Conservation (phyloP, 2,797 vertebrate species). For the Tenualosa thibaudeaui region DNA sequence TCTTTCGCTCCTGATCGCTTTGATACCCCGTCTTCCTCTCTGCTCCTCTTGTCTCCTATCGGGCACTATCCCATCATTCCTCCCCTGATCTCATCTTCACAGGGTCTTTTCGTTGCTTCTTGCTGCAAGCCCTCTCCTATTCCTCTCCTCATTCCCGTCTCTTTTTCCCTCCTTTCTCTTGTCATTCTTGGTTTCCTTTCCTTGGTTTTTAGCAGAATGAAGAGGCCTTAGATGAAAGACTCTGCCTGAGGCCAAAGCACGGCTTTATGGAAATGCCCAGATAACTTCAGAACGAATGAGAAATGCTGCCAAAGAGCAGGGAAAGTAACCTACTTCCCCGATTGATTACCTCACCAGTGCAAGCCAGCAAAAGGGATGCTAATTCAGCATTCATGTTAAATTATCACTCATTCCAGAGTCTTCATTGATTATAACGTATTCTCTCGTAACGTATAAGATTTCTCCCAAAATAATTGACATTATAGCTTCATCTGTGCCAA, state of each 20-base stretch:
- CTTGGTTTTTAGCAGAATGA: neutral
- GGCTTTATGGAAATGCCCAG: neutral
- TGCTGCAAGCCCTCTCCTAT: neutral
- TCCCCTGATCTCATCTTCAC: neutral
- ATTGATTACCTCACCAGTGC: constrained; percentile 8
- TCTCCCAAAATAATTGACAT: neutral
- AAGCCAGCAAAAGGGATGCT: neutral
- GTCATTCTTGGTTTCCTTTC: neutral
- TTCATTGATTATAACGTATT: neutral
- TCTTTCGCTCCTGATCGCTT: neutral
- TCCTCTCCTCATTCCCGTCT: neutral
- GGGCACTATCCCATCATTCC: neutral
- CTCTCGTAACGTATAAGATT: neutral
- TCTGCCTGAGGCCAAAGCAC: neutral
- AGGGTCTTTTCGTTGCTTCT: neutral
- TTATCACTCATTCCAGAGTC: neutral
- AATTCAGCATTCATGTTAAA: constrained; percentile 11
- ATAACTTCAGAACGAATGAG: neutral
- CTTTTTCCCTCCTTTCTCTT: neutral
- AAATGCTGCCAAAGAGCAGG: neutral
- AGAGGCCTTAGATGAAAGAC: neutral
- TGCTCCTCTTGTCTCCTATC: neutral
- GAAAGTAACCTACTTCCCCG: neutral
- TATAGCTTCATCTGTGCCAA: neutral
- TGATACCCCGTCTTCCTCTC: neutral